Percentiles rank a stretch among this genome's conserved stretches.
Conservation (phyloP, 1,140 invertebrate species). For the Saccostrea echinata region DNA sequence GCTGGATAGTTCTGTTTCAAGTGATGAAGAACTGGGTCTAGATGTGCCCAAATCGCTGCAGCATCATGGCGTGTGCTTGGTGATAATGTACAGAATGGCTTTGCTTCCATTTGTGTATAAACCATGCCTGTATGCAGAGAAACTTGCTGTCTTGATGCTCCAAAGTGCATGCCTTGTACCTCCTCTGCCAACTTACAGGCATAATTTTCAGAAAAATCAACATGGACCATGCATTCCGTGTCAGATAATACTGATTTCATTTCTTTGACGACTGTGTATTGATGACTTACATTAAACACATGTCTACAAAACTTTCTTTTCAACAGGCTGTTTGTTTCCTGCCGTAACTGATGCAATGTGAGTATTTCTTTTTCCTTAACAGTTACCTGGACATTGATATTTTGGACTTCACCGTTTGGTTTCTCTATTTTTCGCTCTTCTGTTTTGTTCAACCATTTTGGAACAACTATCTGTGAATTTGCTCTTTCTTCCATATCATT, state of each 20-base stretch:
- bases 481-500: constrained; percentile 26
- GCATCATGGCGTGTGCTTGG: no score
- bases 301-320: constrained; percentile 53
- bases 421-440: constrained; percentile 42
- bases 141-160: constrained; percentile 39
- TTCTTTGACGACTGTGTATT: constrained; percentile 50
- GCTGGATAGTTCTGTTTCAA: no score
- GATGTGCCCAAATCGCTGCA: no score
- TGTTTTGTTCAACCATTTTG: constrained; percentile 37
- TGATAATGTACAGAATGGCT: no score
- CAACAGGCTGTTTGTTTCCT: constrained; percentile 19
- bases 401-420: constrained; percentile 23
- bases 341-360: constrained; percentile 3
- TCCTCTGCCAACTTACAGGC: constrained; percentile 49
- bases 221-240: constrained; percentile 60
- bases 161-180: constrained; percentile 58
- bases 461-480: constrained; percentile 47
- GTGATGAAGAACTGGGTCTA: no score
- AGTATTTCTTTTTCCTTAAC: constrained; percentile 31
- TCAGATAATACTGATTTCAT: constrained; percentile 52
- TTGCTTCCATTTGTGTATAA: background rate
- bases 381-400: constrained; percentile 39
- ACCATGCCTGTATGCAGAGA: constrained; percentile 48
- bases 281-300: constrained; percentile 59
- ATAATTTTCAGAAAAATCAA: constrained; percentile 62